Conservation (phyloP, 2,797 vertebrate species). For the Somateria mollissima region DNA sequence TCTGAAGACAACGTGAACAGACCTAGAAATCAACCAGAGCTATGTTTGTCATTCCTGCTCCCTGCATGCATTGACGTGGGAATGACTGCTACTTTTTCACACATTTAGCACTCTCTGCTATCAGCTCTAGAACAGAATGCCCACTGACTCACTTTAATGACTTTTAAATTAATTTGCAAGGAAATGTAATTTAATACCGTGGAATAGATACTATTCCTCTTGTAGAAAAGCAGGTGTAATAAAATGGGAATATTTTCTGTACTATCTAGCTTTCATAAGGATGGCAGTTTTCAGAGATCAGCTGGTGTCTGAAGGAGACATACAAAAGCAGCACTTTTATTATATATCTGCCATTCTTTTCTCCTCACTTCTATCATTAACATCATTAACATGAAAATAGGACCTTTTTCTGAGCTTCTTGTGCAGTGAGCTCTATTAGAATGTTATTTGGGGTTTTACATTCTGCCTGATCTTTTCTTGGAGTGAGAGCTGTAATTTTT, state of each 20-base stretch:
- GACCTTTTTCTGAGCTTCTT: background rate
- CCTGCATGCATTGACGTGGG: background rate
- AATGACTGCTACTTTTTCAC: slow-evolving; percentile 29
- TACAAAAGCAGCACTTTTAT: background rate
- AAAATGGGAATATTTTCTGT: background rate
- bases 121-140: slow-evolving; percentile 21
- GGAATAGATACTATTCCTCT: background rate
- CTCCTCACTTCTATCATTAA: background rate
- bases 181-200: background rate
- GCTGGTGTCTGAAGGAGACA: background rate
- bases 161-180: background rate
- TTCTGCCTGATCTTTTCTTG: background rate
- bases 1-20: background rate
- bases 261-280: background rate
- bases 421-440: background rate
- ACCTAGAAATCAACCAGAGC: background rate
- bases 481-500: background rate
- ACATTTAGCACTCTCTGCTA: background rate
- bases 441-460: background rate
- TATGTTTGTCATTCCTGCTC: background rate
- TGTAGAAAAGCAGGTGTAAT: background rate
- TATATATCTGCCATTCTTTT: background rate
- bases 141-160: slow-evolving; percentile 26
- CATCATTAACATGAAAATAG: background rate
- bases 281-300: background rate